phyloP scores from a whole-genome alignment of 1,140 invertebrate genomes.

The Antheraea pernyi region DNA sequence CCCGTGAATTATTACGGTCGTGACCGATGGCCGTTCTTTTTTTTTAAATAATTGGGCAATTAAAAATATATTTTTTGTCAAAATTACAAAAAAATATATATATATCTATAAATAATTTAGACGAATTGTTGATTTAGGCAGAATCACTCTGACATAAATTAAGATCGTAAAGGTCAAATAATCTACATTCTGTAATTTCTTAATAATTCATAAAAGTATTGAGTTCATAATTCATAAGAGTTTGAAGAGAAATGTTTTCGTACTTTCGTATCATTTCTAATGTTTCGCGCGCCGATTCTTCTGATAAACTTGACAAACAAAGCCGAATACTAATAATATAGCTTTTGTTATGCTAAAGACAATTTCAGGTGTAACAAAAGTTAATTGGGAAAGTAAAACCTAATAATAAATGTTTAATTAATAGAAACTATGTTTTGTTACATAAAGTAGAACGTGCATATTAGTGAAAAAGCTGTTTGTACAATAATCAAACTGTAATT shows the following conservation, averaged over 20 bases:
- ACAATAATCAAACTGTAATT: too few relatives aligned
- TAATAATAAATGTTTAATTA: too few relatives aligned
- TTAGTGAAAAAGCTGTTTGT: too few relatives aligned
- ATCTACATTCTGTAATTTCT: neutral
- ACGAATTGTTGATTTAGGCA: constrained; percentile 25
- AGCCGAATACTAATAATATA: too few relatives aligned
- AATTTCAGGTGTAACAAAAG: too few relatives aligned
- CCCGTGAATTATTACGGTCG: neutral
- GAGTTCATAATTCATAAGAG: too few relatives aligned
- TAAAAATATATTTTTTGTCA: neutral
- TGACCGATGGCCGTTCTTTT: neutral
- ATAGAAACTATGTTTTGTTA: too few relatives aligned
- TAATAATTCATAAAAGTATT: neutral
- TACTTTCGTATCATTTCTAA: neutral
- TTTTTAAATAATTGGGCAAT: neutral
- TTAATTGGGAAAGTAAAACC: too few relatives aligned
- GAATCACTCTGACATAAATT: constrained; percentile 13
- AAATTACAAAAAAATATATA: too few relatives aligned
- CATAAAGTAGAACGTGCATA: too few relatives aligned
- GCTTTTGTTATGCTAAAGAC: too few relatives aligned
- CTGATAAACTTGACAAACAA: too few relatives aligned
- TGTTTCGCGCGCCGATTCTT: neutral
- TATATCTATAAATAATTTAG: neutral
- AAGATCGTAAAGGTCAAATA: neutral
- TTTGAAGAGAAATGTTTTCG: neutral